Percentiles rank a stretch among this genome's conserved stretches.
Evolutionary conservation across 2,888 invertebrate genomes (phyloP).

Genomic region (Aricia artaxerxes): DNA sequence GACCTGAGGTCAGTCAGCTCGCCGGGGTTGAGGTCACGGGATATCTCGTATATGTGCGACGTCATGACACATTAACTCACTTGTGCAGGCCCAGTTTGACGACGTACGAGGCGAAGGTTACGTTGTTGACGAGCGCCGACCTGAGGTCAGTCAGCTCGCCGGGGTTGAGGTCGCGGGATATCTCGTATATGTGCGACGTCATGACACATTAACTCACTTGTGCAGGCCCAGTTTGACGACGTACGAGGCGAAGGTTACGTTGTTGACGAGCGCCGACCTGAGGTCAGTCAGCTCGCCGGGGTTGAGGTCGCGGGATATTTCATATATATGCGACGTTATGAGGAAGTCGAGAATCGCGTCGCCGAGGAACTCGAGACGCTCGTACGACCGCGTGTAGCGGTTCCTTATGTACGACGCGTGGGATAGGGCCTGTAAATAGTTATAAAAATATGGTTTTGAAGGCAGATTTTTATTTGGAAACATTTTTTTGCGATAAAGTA

Average conservation of each 20-base stretch:
- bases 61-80: slow-evolving; percentile 61
- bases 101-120: slow-evolving; percentile 94
- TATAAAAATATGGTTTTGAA: slow-evolving; percentile 28
- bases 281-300: slow-evolving; percentile 96
- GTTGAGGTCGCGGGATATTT: slow-evolving; percentile 83
- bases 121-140: slow-evolving; percentile 97
- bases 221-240: slow-evolving; percentile 93
- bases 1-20: slow-evolving; percentile 96
- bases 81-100: slow-evolving; percentile 93
- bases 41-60: too few relatives aligned
- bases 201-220: slow-evolving; percentile 82
- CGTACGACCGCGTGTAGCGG: slow-evolving; percentile 92
- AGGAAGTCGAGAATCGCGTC: slow-evolving; percentile 95
- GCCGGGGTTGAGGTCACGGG: slow-evolving; percentile 85
- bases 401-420: slow-evolving; percentile 94
- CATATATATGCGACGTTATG: slow-evolving; percentile 92
- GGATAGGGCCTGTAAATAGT: slow-evolving; percentile 86
- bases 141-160: slow-evolving; percentile 96
- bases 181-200: slow-evolving; percentile 92
- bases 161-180: slow-evolving; percentile 84
- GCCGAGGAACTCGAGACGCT: slow-evolving; percentile 94
- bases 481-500: too few relatives aligned
- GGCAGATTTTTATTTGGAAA: not conserved
- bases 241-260: slow-evolving; percentile 95
- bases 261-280: slow-evolving; percentile 97